A percentile compares a stretch with the other conserved stretches of the same genome.
phyloP scores from a whole-genome alignment of 2,888 invertebrate genomes.

The Rapana venosa region DNA sequence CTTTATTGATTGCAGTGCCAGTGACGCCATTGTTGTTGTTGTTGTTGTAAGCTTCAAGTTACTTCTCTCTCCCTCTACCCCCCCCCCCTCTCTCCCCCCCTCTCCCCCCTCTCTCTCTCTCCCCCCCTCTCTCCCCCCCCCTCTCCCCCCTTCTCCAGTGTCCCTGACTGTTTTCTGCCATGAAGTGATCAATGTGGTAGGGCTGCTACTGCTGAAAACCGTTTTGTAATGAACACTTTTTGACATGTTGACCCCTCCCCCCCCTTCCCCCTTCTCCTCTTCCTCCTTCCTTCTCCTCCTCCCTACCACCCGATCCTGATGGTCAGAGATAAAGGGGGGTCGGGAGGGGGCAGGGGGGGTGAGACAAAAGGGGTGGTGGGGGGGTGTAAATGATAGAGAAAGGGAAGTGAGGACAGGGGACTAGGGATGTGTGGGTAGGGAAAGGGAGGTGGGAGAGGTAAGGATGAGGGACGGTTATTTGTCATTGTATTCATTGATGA shows the following conservation, averaged over 20 bases:
- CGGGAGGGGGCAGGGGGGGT: no score
- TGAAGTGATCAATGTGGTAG: background rate
- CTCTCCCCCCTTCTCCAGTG: background rate
- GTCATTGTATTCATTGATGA: no score
- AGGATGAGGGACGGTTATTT: no score
- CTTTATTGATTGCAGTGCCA: conserved; percentile 19
- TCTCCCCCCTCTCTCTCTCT: background rate
- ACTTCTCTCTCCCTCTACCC: background rate
- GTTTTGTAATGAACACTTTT: background rate
- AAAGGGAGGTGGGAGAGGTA: no score
- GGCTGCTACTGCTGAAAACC: background rate
- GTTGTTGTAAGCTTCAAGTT: conserved; percentile 3
- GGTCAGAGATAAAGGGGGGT: no score
- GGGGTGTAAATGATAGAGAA: no score
- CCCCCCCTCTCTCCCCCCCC: background rate
- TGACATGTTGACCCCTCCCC: background rate
- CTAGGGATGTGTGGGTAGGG: no score
- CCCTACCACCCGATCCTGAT: no score
- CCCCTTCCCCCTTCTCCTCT: no score
- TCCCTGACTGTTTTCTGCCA: background rate
- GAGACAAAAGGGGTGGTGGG: no score
- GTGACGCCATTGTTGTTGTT: background rate
- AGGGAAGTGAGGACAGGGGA: no score
- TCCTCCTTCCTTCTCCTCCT: no score
- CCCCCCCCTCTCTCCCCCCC: background rate